These are phyloP conservation scores for Erynnis tages DNA, from an alignment of 2,888 invertebrate species.

Conservation along the genomic window DNA sequence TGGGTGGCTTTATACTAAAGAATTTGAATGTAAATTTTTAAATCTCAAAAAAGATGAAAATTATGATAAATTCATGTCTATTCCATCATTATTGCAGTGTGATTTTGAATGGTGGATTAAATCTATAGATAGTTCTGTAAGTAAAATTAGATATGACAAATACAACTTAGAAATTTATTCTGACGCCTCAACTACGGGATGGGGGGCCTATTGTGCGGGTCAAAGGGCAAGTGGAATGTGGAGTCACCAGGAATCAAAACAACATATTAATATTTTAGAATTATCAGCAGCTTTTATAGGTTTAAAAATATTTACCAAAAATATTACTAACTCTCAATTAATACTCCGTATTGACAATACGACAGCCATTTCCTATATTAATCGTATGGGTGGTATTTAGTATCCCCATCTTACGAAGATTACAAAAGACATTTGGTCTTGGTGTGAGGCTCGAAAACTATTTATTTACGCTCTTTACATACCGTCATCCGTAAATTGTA, in stretches of 20 bases:
- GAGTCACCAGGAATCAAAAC: neutral
- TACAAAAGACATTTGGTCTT: constrained; percentile 27
- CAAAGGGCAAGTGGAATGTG: constrained; percentile 1
- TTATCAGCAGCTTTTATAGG: constrained; percentile 28
- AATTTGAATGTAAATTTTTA: constrained; percentile 21
- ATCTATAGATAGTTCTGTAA: neutral
- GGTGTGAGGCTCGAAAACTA: constrained; percentile 28
- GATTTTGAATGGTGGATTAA: constrained; percentile 9
- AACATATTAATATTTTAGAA: constrained; percentile 21
- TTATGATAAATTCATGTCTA: neutral
- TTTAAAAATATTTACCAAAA: constrained; percentile 26
- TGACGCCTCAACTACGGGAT: constrained; percentile 31
- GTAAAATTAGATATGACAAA: constrained; percentile 9
- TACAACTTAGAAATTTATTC: constrained; percentile 26
- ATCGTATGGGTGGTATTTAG: constrained; percentile 30
- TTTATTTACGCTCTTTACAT: constrained; percentile 28
- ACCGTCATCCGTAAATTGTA: constrained; percentile 17
- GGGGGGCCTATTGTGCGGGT: constrained; percentile 28
- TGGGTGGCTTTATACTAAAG: constrained; percentile 22
- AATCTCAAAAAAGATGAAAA: constrained; percentile 3
- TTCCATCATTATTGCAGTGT: neutral
- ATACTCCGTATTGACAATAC: constrained; percentile 8
- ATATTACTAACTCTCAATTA: neutral
- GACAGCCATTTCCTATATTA: constrained; percentile 29
- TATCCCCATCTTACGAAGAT: constrained; percentile 25